phyloP scores from a whole-genome alignment of 2,888 invertebrate genomes.

The Cryptocephalus primarius region DNA sequence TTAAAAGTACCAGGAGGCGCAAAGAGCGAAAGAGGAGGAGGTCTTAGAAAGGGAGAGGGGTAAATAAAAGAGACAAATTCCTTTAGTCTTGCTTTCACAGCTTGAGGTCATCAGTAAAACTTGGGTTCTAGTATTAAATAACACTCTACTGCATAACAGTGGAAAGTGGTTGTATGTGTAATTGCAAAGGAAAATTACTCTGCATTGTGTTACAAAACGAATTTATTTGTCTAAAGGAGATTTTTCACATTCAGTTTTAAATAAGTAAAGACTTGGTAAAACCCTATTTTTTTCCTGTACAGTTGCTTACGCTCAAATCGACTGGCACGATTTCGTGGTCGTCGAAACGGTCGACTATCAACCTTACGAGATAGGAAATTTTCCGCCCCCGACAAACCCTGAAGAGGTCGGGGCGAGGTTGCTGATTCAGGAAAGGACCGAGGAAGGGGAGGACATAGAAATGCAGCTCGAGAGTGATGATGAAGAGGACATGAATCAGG shows the following conservation, averaged over 20 bases:
- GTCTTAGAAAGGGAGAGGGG: constrained; percentile 87
- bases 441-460: constrained; percentile 74
- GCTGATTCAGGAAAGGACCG: constrained; percentile 73
- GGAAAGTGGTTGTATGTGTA: too few relatives aligned
- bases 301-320: constrained; percentile 93
- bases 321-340: constrained; percentile 99
- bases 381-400: constrained; percentile 94
- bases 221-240: too few relatives aligned
- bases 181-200: too few relatives aligned
- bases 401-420: constrained; percentile 94
- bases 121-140: too few relatives aligned
- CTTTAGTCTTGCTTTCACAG: too few relatives aligned
- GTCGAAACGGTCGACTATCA: constrained; percentile 99
- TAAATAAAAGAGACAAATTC: constrained; percentile 22
- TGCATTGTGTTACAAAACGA: too few relatives aligned
- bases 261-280: too few relatives aligned
- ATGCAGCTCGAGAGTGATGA: constrained; percentile 86
- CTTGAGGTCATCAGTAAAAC: too few relatives aligned
- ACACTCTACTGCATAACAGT: too few relatives aligned
- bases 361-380: constrained; percentile 88
- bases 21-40: constrained; percentile 88
- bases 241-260: too few relatives aligned
- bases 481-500: constrained; percentile 32
- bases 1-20: constrained; percentile 89
- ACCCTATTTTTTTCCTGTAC: constrained; percentile 9